phyloP scores from a whole-genome alignment of 1,140 invertebrate genomes.

The Papilio aristodemus region DNA sequence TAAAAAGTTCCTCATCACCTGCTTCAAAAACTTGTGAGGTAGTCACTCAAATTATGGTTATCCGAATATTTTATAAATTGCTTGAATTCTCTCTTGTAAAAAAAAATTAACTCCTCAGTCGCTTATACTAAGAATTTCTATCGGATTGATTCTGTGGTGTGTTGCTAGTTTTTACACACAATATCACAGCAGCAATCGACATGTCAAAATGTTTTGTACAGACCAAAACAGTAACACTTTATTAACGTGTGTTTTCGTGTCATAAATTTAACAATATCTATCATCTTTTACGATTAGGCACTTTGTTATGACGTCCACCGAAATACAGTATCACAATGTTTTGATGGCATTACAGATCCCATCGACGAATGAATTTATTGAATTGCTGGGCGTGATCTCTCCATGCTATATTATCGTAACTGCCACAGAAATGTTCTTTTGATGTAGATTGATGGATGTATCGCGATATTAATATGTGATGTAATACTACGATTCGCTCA shows the following conservation, averaged over 20 bases:
- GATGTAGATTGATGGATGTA: constrained; percentile 31
- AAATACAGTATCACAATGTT: constrained; percentile 35
- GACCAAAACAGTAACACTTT: constrained; percentile 19
- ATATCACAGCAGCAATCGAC: background rate
- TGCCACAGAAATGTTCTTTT: constrained; percentile 31
- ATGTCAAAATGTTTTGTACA: background rate
- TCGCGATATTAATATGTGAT: constrained; percentile 14
- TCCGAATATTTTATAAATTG: too few species aligned
- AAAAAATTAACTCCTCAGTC: too few species aligned
- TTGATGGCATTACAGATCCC: constrained; percentile 63
- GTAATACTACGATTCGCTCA: background rate
- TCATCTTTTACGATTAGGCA: constrained; percentile 34
- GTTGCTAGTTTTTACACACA: background rate
- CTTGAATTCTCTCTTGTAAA: too few species aligned
- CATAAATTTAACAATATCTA: constrained; percentile 30
- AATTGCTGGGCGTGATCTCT: constrained; percentile 48
- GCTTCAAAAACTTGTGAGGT: too few species aligned
- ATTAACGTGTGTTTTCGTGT: constrained; percentile 31
- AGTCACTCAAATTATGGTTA: too few species aligned
- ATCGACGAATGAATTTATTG: constrained; percentile 57
- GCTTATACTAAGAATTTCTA: too few species aligned
- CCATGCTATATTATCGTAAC: constrained; percentile 41
- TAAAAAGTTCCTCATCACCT: too few species aligned
- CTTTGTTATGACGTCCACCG: constrained; percentile 32
- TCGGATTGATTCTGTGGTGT: too few species aligned